Base-by-base conservation (phyloP, 2,888 invertebrate genomes). In the Polymixis flavicincta region DNA sequence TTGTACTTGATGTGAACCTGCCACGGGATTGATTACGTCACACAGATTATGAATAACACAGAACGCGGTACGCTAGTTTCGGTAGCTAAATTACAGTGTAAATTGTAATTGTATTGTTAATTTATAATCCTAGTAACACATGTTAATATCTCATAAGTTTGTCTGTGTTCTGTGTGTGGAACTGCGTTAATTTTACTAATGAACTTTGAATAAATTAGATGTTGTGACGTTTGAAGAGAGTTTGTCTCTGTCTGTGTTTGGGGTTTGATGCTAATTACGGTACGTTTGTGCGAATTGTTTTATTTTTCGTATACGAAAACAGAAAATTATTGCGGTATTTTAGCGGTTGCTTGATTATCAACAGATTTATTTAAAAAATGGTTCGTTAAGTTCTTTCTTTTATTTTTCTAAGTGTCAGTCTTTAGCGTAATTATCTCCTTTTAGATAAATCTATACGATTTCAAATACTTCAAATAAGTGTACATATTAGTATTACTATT, bases 31-130 rank as follows among this genome's bases (percentile, higher is more conserved):
- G 80, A 85, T 85, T 71, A 85, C 80, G 72, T 83, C 84, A 82
- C 45, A 55, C 19, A 76, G 59, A 71, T 80, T 72, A 78, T 72
- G 76, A 77, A 83, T 81, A 68, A 78, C 59, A 73, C 66, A 67
- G 75, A 84, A 66, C 74, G 65, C 74, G 76, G 75, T 67, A 79
- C 57, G 74, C 79, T 83, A 77, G 84, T 84, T 80, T 82, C 76
- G 65, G 74, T 71, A 63, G 63, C 76, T 61, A 66, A 86, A 85
- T 88, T 85, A 86, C 82, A 70, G 73, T 80, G 80, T 85, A 85
- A 89, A 91, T 89, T 89, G 85, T 85, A 88, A 89, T 89, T 89
- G 88, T 88, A 85, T 85, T 84, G 84, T 84, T 87, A 90, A 90
- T 90, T 89, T 89, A 89, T 89, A 86, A 88, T 86, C 85, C 82